Base-by-base conservation (phyloP, 2,888 invertebrate species). In the Trimorus sp. region DNA sequence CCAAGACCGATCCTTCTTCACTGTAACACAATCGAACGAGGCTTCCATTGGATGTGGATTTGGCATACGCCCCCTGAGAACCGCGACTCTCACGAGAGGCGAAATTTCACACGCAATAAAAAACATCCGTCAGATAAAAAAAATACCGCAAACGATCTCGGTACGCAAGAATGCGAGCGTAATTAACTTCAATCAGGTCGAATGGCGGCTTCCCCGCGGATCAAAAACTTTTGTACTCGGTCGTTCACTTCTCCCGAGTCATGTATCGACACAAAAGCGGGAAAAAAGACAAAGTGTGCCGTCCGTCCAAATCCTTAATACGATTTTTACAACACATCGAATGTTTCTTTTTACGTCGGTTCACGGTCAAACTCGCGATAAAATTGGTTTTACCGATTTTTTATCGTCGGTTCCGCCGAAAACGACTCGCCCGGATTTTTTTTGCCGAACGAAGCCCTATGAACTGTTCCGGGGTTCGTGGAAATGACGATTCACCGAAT, bases 161-260 rank as follows among this genome's bases (percentile, higher is more conserved):
- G 26, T 26, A 26, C 26, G 26, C 26, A 26, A 26, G 26, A 80
- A 85, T 84, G 79, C 73, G 74, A 80, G 66, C 65, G 83, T 85
- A 85, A 87, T 86, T 86, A 85, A 85, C 69, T 84, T 80, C 76
- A 49, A 60, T 71, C 69, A 62, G 75, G 79, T 74, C 56, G 77
- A 81, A 76, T 79, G 73, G 70, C 79, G 71, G 74, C 75, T 80
- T 83, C 83, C 71, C 74, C 59, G 77, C 69, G 79, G 79, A 79
- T 69, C 79, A 51, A 71, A 56, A 76, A 78, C 82, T 78, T 82
- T 82, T 74, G 75, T 82, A 60, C 75, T 83, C 76, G 74, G 79
- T 74, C 73, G 66, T 83, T 77, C 80, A 68, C 77, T 69, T 69
- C 53, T 69, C 48, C 38, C 45, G 37, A 56, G 1, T 62, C 42